Percentiles rank a stretch among this genome's conserved stretches.
phyloP scores from a whole-genome alignment of 2,113 vertebrate genomes.

The Pheucticus melanocephalus region DNA sequence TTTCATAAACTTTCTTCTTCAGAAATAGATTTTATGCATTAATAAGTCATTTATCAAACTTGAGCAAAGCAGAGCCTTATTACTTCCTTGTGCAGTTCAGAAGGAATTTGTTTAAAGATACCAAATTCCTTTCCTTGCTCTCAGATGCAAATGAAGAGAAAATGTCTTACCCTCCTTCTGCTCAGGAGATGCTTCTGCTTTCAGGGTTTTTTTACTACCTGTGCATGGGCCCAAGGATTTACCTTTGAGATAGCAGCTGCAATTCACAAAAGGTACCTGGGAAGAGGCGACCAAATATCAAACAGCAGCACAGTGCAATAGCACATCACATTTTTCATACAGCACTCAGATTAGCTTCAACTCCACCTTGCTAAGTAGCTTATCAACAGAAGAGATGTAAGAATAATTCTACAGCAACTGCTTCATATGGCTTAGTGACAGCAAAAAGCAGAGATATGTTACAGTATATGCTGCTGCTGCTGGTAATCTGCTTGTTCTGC shows the following conservation, averaged over 20 bases:
- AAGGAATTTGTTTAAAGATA: background rate
- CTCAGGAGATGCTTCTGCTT: background rate
- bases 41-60: slow-evolving; percentile 21
- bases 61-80: background rate
- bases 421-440: slow-evolving; percentile 11
- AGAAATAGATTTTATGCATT: slow-evolving; percentile 23
- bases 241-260: background rate
- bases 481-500: background rate
- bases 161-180: background rate
- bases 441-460: background rate
- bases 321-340: background rate
- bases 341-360: background rate
- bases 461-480: background rate
- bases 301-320: background rate
- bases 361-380: slow-evolving; percentile 42
- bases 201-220: background rate
- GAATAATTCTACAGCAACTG: background rate
- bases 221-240: background rate
- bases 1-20: slow-evolving; percentile 4
- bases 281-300: background rate
- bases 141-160: background rate
- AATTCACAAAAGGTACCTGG: background rate
- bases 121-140: background rate
- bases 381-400: slow-evolving; percentile 1
- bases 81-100: background rate